Percentiles rank a stretch among this genome's conserved stretches.
These are phyloP conservation scores for Brachypalpus laphriformis DNA, from an alignment of 2,888 invertebrate species.

Conservation along the genomic window DNA sequence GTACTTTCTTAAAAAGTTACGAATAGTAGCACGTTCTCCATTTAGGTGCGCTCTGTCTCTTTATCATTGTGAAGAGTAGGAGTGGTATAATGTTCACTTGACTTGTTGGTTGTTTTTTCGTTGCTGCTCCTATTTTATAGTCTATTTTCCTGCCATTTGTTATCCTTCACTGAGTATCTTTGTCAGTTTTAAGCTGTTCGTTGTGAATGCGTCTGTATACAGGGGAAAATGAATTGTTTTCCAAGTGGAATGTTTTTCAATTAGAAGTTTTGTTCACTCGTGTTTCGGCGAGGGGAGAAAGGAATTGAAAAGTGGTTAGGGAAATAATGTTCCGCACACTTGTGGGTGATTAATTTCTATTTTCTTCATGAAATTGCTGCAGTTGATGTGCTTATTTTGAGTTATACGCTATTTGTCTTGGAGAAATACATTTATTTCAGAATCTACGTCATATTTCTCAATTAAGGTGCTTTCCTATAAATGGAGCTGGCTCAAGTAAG, in stretches of 20 bases:
- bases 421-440: not conserved
- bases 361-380: not conserved
- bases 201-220: not conserved
- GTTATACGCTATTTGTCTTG: not conserved
- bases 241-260: conserved; percentile 33
- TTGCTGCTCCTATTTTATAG: too few species aligned
- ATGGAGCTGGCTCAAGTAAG: too few species aligned
- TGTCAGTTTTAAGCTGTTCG: conserved; percentile 59
- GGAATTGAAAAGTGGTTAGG: conserved; percentile 36
- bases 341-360: conserved; percentile 35
- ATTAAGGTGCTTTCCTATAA: not conserved
- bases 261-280: conserved; percentile 3
- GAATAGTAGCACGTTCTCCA: not conserved
- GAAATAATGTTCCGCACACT: conserved; percentile 22
- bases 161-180: conserved; percentile 45
- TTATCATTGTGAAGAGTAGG: not conserved
- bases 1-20: not conserved
- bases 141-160: conserved; percentile 46
- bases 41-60: conserved; percentile 24
- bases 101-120: not conserved
- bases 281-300: not conserved
- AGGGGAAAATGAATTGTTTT: conserved; percentile 38
- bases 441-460: not conserved
- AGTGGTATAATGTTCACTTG: conserved; percentile 20
- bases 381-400: not conserved